Conservation (phyloP, 2,797 vertebrate species). For the Sparidentex hasta region DNA sequence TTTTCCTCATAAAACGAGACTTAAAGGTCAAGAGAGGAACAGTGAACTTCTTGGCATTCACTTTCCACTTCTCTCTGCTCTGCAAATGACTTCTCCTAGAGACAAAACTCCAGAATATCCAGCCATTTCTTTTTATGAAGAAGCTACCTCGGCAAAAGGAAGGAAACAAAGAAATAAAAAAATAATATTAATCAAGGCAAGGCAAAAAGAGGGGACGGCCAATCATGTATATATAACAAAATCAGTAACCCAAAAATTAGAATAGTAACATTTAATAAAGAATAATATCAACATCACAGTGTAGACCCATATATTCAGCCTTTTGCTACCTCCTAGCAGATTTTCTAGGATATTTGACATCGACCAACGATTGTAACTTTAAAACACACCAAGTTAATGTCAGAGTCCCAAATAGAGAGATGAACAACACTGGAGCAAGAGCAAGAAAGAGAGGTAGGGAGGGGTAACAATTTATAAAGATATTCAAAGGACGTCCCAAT, state of each 20-base stretch:
- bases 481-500: neutral
- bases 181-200: neutral
- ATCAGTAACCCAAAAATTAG: neutral
- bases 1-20: conserved; percentile 24
- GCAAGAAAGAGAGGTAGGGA: neutral
- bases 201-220: neutral
- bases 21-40: conserved; percentile 37
- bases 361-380: neutral
- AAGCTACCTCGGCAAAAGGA: neutral
- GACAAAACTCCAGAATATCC: conserved; percentile 11
- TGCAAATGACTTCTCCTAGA: conserved; percentile 29
- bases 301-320: no score
- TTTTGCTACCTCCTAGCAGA: neutral
- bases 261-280: neutral
- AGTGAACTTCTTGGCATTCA: conserved; percentile 44
- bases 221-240: neutral
- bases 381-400: neutral
- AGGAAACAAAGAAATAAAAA: neutral
- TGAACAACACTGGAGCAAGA: neutral
- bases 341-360: neutral
- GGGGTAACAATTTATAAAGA: neutral
- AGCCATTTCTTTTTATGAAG: conserved; percentile 16
- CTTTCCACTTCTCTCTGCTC: conserved; percentile 4
- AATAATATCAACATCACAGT: neutral
- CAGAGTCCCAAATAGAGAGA: neutral